phyloP scores from a whole-genome alignment of 2,113 vertebrate genomes.

The Chascanopsetta lugubris region DNA sequence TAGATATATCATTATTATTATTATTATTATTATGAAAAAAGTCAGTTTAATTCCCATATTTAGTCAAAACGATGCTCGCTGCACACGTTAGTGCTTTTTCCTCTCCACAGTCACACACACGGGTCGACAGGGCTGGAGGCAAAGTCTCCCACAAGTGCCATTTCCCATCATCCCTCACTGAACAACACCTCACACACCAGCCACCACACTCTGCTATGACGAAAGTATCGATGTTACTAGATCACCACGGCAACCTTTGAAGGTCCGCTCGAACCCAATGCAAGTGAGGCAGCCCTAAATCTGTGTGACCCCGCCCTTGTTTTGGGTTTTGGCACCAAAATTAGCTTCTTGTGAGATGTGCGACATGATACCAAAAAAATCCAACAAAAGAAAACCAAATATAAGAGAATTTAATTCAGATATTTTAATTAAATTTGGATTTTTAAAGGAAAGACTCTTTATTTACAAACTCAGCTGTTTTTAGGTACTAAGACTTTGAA shows the following conservation, averaged over 20 bases:
- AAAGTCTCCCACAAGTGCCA: slow-evolving; percentile 78
- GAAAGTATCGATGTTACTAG: slow-evolving; percentile 58
- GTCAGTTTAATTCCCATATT: slow-evolving; percentile 71
- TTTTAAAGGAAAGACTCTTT: too few species aligned
- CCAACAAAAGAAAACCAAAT: neutral
- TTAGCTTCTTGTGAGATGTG: slow-evolving; percentile 3
- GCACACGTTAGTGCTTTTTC: slow-evolving; percentile 51
- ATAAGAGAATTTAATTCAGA: too few species aligned
- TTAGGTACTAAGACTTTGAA: too few species aligned
- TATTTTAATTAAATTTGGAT: too few species aligned
- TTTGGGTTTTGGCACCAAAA: slow-evolving; percentile 7
- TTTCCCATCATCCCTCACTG: slow-evolving; percentile 67
- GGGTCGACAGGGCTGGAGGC: slow-evolving; percentile 71
- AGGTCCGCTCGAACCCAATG: neutral
- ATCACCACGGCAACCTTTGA: slow-evolving; percentile 13
- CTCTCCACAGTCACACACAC: slow-evolving; percentile 56
- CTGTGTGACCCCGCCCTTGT: slow-evolving; percentile 37
- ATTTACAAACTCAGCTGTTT: too few species aligned
- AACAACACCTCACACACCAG: slow-evolving; percentile 50
- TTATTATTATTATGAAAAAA: too few species aligned
- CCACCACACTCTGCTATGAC: slow-evolving; percentile 37
- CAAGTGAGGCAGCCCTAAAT: slow-evolving; percentile 21
- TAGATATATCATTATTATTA: slow-evolving; percentile 78
- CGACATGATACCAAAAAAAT: slow-evolving; percentile 21
- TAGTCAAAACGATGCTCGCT: slow-evolving; percentile 69